Evolutionary conservation across 2,797 vertebrate genomes (phyloP), one percentile per base, ranked within the genome.

Genomic region (Steatocranus sp.): DNA sequence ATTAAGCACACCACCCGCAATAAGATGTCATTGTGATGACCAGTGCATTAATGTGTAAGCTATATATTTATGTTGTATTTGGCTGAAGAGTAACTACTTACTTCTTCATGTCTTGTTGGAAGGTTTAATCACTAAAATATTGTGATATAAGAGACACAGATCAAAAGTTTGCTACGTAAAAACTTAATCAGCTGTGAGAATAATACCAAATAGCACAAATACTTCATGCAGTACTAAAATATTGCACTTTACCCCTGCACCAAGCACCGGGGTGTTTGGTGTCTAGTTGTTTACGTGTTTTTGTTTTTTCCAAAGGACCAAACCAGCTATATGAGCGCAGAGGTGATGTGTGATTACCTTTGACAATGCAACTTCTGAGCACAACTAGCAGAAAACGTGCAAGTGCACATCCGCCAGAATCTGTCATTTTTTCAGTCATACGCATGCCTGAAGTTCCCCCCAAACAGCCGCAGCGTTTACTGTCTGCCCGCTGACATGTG

Each of bases 401-500:
- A 38, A 48, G 32, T 53, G 63, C 74, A 53, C 41, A 34, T 66
- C 74, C 61, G 73, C 81, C n/a, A 3, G 68, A 10, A 20, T 63
- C 56, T 48, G 48, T 75, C 43, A 12, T 20, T 82, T 73, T 82
- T 73, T 38, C 51, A 58, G n/a, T 5, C n/a, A 61, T 83, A 38
- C 56, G 23, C 76, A 38, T 80, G 78, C 36, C 51, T 78, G 43
- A 86, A 75, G 48, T 58, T 73, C 77, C 74, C 34, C 32, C 38
- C 30, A 54, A 82, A 73, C 41, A 85, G 70, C 78, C 12, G 1
- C 38, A 17, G 73, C 51, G 48, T 82, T 46, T 50, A 46, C 18
- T 41, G 73, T 84, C 66, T 48, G 32, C 56, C 84, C 20, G 79
- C 82, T 89, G 85, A 83, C 49, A 81, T 85, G 68, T 51, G 83